Evolutionary conservation across 2,888 invertebrate species (phyloP).

Genomic region (Suillia variegata): DNA sequence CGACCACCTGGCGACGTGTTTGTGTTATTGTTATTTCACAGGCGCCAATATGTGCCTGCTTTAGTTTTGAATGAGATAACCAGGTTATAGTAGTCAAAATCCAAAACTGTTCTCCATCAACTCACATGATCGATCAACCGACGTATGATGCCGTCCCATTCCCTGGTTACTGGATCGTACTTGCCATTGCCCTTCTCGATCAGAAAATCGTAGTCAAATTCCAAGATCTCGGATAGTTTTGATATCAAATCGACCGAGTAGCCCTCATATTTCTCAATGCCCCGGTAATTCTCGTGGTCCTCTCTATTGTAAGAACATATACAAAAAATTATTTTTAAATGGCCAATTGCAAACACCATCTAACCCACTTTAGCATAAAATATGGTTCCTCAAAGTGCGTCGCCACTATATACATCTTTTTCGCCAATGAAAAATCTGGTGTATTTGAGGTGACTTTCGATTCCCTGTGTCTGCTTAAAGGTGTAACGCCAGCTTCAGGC

Average conservation of each 20-base stretch:
- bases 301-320: conserved; percentile 38
- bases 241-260: conserved; percentile 90
- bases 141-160: conserved; percentile 80
- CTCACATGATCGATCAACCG: conserved; percentile 78
- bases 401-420: conserved; percentile 71
- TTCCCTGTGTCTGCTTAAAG: conserved; percentile 33
- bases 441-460: conserved; percentile 34
- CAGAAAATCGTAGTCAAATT: conserved; percentile 74
- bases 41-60: conserved; percentile 94
- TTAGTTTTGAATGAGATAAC: no score
- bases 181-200: conserved; percentile 76
- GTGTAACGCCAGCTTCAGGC: conserved; percentile 45
- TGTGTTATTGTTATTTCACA: conserved; percentile 96
- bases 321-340: conserved; percentile 57
- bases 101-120: neutral
- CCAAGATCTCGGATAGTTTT: conserved; percentile 73
- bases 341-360: neutral
- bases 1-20: conserved; percentile 82
- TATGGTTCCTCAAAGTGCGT: conserved; percentile 80
- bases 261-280: conserved; percentile 78
- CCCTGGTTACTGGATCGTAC: conserved; percentile 71
- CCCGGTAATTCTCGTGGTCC: conserved; percentile 63
- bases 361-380: conserved; percentile 64
- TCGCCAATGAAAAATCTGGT: conserved; percentile 65
- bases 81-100: neutral